Evolutionary conservation across 2,797 vertebrate genomes (phyloP).

Genomic region (Phrynocephalus guinanensis): DNA sequence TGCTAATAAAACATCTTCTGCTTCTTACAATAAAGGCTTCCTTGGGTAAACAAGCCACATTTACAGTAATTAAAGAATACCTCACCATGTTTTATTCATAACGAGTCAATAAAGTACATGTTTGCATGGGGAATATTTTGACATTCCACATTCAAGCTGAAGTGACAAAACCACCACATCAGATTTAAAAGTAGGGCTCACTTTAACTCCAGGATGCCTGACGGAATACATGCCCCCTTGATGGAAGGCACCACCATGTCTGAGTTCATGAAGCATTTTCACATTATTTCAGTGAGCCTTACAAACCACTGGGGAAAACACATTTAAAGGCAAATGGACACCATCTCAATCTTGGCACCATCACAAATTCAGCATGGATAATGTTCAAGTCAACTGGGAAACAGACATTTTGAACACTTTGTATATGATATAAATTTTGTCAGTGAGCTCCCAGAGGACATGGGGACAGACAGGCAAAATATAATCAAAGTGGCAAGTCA

Average conservation of each 20-base stretch:
- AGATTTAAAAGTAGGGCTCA: constrained; percentile 35
- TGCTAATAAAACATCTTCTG: constrained; percentile 45
- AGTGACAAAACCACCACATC: constrained; percentile 18
- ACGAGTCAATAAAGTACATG: constrained; percentile 27
- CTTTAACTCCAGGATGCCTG: background rate
- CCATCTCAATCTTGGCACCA: background rate
- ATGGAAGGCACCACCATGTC: background rate
- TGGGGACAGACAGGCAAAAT: background rate
- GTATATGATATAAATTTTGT: background rate
- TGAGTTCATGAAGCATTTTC: constrained; percentile 6
- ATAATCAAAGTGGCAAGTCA: background rate
- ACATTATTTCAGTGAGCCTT: background rate
- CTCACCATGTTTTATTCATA: constrained; percentile 52
- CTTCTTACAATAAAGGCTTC: constrained; percentile 43
- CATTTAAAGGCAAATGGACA: accelerated
- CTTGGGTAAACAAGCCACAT: constrained; percentile 43
- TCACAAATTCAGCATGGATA: constrained; percentile 13
- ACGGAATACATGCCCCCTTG: background rate
- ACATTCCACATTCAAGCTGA: constrained; percentile 40
- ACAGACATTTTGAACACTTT: constrained; percentile 17
- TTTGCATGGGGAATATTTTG: constrained; percentile 33
- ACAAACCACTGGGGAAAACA: constrained; percentile 1
- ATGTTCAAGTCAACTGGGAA: constrained; percentile 2
- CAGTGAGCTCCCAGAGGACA: background rate
- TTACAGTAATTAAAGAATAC: constrained; percentile 60